Conservation (phyloP, 2,888 invertebrate genomes). For the Harmothoe impar region DNA sequence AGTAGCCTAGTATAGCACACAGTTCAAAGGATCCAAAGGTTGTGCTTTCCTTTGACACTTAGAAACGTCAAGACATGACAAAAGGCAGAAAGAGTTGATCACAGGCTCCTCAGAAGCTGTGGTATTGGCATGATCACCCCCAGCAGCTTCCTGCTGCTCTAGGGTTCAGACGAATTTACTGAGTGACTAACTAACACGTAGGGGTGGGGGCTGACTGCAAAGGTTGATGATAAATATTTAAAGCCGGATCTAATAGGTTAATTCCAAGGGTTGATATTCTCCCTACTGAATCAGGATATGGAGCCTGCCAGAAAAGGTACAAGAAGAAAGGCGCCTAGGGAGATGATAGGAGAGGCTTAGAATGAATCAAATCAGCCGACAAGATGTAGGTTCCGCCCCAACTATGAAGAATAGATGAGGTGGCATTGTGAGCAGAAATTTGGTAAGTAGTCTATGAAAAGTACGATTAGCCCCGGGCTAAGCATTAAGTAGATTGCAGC, state of each 20-base stretch:
- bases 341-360: no score
- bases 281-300: no score
- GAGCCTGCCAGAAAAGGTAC: no score
- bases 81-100: background rate
- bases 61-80: background rate
- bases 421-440: no score
- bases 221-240: no score
- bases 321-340: no score
- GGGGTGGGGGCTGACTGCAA: background rate
- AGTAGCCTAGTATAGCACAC: background rate
- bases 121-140: background rate
- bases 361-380: no score
- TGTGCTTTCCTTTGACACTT: background rate
- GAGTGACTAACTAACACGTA: background rate
- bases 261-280: no score
- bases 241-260: no score
- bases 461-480: constrained; percentile 17
- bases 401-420: no score
- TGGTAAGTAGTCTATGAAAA: constrained; percentile 18
- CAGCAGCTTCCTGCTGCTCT: background rate
- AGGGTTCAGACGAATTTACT: background rate
- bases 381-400: no score
- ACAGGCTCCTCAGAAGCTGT: background rate
- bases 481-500: background rate
- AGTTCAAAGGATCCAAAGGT: background rate